A percentile compares a stretch with the other conserved stretches of the same genome.
phyloP scores from a whole-genome alignment of 2,797 vertebrate genomes.

The Pitangus sulphuratus region DNA sequence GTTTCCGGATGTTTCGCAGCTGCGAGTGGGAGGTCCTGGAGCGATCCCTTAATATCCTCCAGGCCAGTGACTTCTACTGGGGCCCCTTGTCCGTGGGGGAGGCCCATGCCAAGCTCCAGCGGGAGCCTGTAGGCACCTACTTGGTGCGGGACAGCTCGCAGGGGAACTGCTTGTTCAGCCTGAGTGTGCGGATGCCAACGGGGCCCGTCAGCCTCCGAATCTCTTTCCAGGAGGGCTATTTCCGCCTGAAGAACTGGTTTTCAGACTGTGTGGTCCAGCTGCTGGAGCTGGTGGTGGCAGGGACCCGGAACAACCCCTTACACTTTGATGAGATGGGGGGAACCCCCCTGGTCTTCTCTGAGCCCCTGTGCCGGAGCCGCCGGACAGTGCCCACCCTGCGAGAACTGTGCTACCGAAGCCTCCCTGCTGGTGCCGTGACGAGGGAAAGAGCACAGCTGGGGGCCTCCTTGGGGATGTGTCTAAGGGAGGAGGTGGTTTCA shows the following conservation, averaged over 20 bases:
- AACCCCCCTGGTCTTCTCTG: conserved; percentile 57
- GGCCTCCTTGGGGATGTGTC: not conserved
- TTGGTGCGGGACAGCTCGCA: conserved; percentile 76
- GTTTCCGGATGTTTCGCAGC: conserved; percentile 71
- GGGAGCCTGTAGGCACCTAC: conserved; percentile 69
- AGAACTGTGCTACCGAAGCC: conserved; percentile 48
- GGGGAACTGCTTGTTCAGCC: conserved; percentile 70
- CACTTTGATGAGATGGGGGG: conserved; percentile 67
- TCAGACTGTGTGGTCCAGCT: conserved; percentile 55
- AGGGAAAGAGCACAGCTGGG: not conserved
- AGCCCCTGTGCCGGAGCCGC: conserved; percentile 62
- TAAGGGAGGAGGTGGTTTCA: not conserved
- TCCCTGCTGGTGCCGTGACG: not conserved
- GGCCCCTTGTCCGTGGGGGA: conserved; percentile 71
- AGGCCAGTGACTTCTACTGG: conserved; percentile 77
- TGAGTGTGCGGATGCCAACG: conserved; percentile 40
- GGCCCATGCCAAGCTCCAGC: conserved; percentile 69
- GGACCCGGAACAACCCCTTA: conserved; percentile 53
- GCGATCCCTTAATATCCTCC: conserved; percentile 65
- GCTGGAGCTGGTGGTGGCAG: conserved; percentile 65
- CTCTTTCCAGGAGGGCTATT: conserved; percentile 68
- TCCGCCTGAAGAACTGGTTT: conserved; percentile 68
- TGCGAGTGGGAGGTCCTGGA: conserved; percentile 71
- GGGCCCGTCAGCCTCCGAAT: conserved; percentile 69
- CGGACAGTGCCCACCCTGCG: not conserved